Conservation (phyloP, 2,797 vertebrate genomes). For the Manis crassicaudata region DNA sequence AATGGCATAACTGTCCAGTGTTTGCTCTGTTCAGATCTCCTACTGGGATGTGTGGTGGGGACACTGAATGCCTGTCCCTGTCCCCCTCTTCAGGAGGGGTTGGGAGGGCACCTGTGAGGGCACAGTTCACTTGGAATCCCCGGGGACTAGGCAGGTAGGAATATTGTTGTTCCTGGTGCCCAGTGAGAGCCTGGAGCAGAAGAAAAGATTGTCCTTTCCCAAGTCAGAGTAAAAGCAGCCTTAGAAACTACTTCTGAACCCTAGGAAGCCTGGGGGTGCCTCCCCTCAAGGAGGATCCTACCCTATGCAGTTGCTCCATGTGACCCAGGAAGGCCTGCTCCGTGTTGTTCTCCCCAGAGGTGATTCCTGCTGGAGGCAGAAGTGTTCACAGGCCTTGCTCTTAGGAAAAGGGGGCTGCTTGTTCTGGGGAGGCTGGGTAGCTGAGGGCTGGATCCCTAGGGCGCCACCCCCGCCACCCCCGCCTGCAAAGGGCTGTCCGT, state of each 20-base stretch:
- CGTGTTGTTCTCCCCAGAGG: background rate
- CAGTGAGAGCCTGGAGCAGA: background rate
- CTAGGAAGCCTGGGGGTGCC: background rate
- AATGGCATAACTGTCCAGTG: background rate
- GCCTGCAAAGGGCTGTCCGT: background rate
- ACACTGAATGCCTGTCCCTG: background rate
- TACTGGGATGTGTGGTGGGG: background rate
- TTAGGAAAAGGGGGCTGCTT: background rate
- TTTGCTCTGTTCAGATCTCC: background rate
- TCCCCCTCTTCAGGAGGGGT: background rate
- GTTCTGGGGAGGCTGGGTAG: background rate
- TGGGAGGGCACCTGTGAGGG: background rate
- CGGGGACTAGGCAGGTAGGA: background rate
- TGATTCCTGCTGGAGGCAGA: background rate
- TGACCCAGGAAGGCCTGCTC: background rate
- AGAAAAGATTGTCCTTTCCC: background rate
- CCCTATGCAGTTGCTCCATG: accelerated
- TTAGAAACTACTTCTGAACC: background rate
- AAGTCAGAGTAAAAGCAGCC: background rate
- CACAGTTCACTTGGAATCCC: background rate
- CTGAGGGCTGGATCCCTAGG: no score
- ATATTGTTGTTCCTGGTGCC: background rate
- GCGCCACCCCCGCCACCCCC: no score
- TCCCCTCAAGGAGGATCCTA: background rate
- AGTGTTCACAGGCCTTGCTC: no score